Percentiles rank a stretch among this genome's conserved stretches.
phyloP scores from a whole-genome alignment of 2,888 invertebrate species.

The Eudasyphora cyanicolor region DNA sequence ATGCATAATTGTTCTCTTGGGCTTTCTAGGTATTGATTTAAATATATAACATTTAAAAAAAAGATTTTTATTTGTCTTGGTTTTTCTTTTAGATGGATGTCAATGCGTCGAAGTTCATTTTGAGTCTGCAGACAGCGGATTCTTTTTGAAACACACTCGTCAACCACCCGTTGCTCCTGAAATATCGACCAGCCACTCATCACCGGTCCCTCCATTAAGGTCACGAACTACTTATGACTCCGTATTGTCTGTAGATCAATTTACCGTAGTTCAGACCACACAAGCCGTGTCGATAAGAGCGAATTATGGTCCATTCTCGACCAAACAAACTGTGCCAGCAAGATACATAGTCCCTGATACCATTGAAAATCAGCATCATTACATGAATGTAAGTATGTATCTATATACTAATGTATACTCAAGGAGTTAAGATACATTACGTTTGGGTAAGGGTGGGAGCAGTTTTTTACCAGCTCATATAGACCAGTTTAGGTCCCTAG shows the following conservation, averaged over 20 bases:
- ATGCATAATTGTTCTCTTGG: not conserved
- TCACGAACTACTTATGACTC: constrained; percentile 81
- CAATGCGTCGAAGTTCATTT: constrained; percentile 91
- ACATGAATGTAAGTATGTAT: constrained; percentile 75
- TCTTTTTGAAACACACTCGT: constrained; percentile 91
- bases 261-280: constrained; percentile 94
- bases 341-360: constrained; percentile 92
- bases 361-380: constrained; percentile 82
- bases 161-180: constrained; percentile 83
- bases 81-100: not conserved
- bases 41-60: too few relatives aligned
- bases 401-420: too few relatives aligned
- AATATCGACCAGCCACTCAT: constrained; percentile 75
- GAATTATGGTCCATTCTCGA: constrained; percentile 96
- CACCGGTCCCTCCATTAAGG: constrained; percentile 70
- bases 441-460: too few relatives aligned
- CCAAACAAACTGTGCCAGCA: constrained; percentile 95
- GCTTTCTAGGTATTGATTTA: too few relatives aligned
- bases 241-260: constrained; percentile 90
- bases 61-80: not conserved
- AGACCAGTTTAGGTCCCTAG: too few relatives aligned
- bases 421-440: too few relatives aligned
- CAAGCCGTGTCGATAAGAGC: constrained; percentile 95
- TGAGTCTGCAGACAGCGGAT: constrained; percentile 94
- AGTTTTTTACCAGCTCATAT: too few relatives aligned